Base-by-base conservation (phyloP, 2,888 invertebrate genomes). In the Calliphora vomitoria region DNA sequence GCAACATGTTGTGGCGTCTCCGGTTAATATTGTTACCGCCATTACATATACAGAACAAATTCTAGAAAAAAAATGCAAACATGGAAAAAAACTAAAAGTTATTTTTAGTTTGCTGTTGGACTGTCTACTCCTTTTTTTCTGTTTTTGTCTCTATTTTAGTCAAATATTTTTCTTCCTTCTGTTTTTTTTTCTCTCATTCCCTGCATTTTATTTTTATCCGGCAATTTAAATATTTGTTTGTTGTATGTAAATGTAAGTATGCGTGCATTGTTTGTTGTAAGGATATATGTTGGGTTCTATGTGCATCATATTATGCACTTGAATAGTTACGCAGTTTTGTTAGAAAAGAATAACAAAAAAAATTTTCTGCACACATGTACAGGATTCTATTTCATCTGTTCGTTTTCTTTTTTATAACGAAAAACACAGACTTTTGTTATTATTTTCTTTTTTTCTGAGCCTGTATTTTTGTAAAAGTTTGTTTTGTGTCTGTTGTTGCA, bases 1-100 rank as follows among this genome's bases (percentile, higher is more conserved):
- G 86, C 86, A 83, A 86, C 86, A 86, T 83, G 75, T 86, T 86
- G 79, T 86, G 86, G 86, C 83, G 76, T 86, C 83, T 58, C 82
- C 83, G 83, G 80, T 86, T 83, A 86, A 86, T 76, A 31, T 76
- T 83, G 86, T 71, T 86, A 80, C 86, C 80, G 80, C 83, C 64
- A 80, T 78, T 71, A 71, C 81, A 81, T 71, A 71, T 38, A 76
- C 64, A 41, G 8, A 64, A 35, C 31, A 66, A 84, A 66, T 72
- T 79, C 72, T 50, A 18, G 38, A 8, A 15, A 50, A 68, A 68
- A 50, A 41, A 76, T 13, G 50, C 8, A 71, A 8, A 58, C 8
- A 75, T 2, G 60, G 31, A 66, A 64, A 78, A 55, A 13, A 13
- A 13, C 13, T 41, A 72, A 68, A 72, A 74, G 18, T 72, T 72